These are phyloP conservation scores for Elanoides forficatus DNA, from an alignment of 2,113 vertebrate genomes.

Conservation along the genomic window DNA sequence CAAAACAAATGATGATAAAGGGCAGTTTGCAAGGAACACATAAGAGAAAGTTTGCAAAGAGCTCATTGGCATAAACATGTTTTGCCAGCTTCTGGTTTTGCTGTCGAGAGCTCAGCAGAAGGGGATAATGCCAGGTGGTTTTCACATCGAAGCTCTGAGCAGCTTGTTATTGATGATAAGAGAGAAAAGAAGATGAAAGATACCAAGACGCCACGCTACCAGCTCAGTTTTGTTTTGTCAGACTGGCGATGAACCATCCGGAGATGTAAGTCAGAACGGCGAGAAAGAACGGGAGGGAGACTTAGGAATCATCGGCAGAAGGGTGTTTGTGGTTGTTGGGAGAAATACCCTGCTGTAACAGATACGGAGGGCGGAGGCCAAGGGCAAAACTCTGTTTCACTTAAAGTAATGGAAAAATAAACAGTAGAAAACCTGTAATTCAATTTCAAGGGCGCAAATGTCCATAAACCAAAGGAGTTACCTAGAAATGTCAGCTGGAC, in stretches of 20 bases:
- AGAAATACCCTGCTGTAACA: not conserved
- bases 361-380: not conserved
- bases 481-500: not conserved
- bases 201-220: conserved; percentile 8
- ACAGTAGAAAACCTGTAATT: not conserved
- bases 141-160: not conserved
- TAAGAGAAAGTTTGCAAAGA: not conserved
- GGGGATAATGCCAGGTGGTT: conserved; percentile 23
- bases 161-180: conserved; percentile 35
- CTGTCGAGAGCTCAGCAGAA: conserved; percentile 34
- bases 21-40: not conserved
- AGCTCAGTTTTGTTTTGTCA: conserved; percentile 47
- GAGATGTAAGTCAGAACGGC: conserved; percentile 15
- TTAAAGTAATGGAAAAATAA: conserved; percentile 2
- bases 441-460: not conserved
- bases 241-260: not conserved
- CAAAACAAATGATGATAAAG: not conserved
- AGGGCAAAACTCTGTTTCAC: not conserved
- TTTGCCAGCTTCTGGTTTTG: conserved; percentile 28
- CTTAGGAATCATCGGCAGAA: not conserved
- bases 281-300: conserved; percentile 28
- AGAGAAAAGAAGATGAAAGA: conserved; percentile 40
- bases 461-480: not conserved
- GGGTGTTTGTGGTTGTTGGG: conserved; percentile 8
- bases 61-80: not conserved